Evolutionary conservation across 2,888 invertebrate species (phyloP), one percentile per base, ranked within the genome.

Genomic region (Teinopalpus imperialis): DNA sequence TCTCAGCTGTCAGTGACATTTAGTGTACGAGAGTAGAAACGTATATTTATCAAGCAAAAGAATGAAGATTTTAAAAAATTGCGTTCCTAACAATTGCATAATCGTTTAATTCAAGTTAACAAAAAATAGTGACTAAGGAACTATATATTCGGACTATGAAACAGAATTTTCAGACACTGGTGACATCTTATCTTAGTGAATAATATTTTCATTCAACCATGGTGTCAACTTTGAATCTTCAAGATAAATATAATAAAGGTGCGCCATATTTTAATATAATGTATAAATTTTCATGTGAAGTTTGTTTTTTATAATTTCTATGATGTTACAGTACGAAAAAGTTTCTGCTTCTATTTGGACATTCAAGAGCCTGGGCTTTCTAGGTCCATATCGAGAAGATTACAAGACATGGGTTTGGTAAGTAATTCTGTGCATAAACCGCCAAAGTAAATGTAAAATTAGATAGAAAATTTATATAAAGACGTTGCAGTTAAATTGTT

Each of bases 311-410:
- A 60, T 31, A 18, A 35, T 49, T 41, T 52, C 12, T 43, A 29
- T 36, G 36, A 36, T 53, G 52, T 81, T 81, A 43, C 83, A 88
- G 88, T 85, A 53, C 73, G 94, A 71, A 90, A 90, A 63, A 91
- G 92, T 75, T 93, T 92, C 68, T 92, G 90, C 71, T 94, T 94
- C 86, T 94, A 94, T 78, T 90, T 94, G 90, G 94, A 94, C 71
- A 90, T 94, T 62, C 92, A 93, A 82, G 94, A 93, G 66, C 91
- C 92, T 85, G 90, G 90, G 58, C 77, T 92, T 43, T 89, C 91
- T 51, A 85, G 90, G 63, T 92, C 92, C 57, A 78, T 94, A 78
- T 93, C 94, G 63, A 86, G 90, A 53, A 92, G 92, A 74, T 91
- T 94, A 61, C 92, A 92, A 71, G 90, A 92, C 62, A 90, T 94